These are phyloP conservation scores for Hyphantria cunea DNA, from an alignment of 1,140 invertebrate species.

Conservation along the genomic window DNA sequence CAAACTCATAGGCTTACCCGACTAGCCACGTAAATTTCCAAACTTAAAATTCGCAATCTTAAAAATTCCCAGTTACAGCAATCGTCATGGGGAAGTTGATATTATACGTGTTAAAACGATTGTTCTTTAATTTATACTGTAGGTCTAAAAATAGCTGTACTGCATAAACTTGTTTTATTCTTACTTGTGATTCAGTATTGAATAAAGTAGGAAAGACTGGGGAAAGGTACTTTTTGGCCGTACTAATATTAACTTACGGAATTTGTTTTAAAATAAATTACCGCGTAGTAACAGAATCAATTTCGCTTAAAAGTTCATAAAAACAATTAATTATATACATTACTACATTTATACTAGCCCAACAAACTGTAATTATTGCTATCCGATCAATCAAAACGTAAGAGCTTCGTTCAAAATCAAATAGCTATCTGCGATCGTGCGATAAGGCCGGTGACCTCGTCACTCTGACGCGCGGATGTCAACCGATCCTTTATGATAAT, in stretches of 20 bases:
- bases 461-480: constrained; percentile 57
- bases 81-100: too few species aligned
- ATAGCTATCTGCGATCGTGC: constrained; percentile 26
- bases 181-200: background rate
- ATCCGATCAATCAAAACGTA: constrained; percentile 8
- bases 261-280: too few species aligned
- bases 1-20: too few species aligned
- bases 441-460: constrained; percentile 39
- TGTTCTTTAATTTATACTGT: background rate
- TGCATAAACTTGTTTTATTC: background rate
- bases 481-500: constrained; percentile 59
- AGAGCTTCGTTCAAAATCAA: constrained; percentile 21
- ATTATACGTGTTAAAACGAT: background rate
- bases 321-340: constrained; percentile 23
- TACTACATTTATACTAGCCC: constrained; percentile 18
- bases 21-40: too few species aligned
- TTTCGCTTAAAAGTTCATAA: constrained; percentile 1
- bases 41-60: too few species aligned
- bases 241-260: too few species aligned
- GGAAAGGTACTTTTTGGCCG: background rate
- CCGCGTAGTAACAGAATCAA: constrained; percentile 6
- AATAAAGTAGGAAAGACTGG: background rate
- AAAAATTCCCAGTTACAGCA: too few species aligned
- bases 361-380: constrained; percentile 18
- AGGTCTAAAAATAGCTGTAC: background rate